Percentiles rank a stretch among this genome's conserved stretches.
phyloP scores from a whole-genome alignment of 2,797 vertebrate genomes.

The Sibirionetta formosa region DNA sequence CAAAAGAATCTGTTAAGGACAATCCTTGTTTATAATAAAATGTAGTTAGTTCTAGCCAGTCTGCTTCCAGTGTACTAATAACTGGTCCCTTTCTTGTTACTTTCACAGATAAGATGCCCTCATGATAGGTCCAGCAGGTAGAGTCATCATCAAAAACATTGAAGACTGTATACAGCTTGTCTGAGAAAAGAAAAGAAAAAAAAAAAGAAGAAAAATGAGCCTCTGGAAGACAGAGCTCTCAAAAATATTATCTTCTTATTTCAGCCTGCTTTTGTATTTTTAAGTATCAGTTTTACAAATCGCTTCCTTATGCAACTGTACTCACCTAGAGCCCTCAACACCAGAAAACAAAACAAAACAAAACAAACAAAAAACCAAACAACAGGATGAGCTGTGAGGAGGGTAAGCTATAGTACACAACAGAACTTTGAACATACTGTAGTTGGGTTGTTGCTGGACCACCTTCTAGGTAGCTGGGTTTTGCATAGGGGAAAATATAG shows the following conservation, averaged over 20 bases:
- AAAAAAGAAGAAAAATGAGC: background rate
- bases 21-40: slow-evolving; percentile 95
- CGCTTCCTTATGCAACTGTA: background rate
- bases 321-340: background rate
- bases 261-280: background rate
- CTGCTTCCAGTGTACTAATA: slow-evolving; percentile 93
- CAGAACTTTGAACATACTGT: background rate
- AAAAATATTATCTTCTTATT: background rate
- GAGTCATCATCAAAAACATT: slow-evolving; percentile 87
- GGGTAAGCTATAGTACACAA: fast-evolving
- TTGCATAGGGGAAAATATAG: background rate
- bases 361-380: no score
- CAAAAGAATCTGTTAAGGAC: slow-evolving; percentile 94
- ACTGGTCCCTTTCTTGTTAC: slow-evolving; percentile 93
- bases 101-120: slow-evolving; percentile 93
- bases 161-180: slow-evolving; percentile 81
- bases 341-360: background rate
- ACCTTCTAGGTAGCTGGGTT: background rate
- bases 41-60: slow-evolving; percentile 96
- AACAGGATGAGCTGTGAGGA: background rate
- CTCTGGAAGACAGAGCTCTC: background rate
- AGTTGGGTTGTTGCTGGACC: background rate
- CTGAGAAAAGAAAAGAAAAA: slow-evolving; percentile 51
- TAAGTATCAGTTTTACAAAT: background rate
- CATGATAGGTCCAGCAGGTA: slow-evolving; percentile 91